These are phyloP conservation scores for Myrmecophaga tridactyla DNA, from an alignment of 2,113 vertebrate genomes.

Conservation along the genomic window DNA sequence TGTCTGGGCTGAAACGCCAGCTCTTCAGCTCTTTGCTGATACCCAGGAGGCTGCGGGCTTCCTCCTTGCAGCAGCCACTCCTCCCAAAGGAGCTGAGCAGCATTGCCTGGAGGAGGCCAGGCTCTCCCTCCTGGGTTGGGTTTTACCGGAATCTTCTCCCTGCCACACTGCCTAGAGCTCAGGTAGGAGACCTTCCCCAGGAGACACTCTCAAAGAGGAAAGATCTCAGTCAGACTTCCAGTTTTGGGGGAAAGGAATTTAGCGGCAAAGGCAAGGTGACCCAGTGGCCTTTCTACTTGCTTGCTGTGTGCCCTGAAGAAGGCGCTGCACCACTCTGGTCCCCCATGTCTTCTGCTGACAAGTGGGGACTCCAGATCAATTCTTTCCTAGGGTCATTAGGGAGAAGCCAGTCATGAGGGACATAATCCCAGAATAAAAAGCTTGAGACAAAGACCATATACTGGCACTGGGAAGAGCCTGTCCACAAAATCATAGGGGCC, in stretches of 20 bases:
- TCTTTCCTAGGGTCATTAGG: background rate
- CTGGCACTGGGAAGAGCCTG: background rate
- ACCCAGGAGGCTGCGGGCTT: fast-evolving
- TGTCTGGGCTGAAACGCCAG: background rate
- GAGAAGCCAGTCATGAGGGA: background rate
- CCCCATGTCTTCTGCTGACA: background rate
- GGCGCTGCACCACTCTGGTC: fast-evolving
- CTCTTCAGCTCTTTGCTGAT: background rate
- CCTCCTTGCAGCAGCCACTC: background rate
- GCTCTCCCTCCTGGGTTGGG: background rate
- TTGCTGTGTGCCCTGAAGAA: background rate
- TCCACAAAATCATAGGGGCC: background rate
- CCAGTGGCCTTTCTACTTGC: fast-evolving
- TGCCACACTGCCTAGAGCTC: background rate
- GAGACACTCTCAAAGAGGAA: background rate
- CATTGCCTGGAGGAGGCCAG: background rate
- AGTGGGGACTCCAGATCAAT: too few species aligned
- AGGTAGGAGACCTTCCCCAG: background rate
- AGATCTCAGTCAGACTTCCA: background rate
- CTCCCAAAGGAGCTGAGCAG: background rate
- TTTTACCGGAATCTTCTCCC: background rate
- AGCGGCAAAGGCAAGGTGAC: too few species aligned
- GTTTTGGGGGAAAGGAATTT: background rate
- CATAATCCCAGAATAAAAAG: background rate
- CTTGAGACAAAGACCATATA: too few species aligned